Evolutionary conservation across 1,140 invertebrate species (phyloP).

Genomic region (Armadillidium nasatum): DNA sequence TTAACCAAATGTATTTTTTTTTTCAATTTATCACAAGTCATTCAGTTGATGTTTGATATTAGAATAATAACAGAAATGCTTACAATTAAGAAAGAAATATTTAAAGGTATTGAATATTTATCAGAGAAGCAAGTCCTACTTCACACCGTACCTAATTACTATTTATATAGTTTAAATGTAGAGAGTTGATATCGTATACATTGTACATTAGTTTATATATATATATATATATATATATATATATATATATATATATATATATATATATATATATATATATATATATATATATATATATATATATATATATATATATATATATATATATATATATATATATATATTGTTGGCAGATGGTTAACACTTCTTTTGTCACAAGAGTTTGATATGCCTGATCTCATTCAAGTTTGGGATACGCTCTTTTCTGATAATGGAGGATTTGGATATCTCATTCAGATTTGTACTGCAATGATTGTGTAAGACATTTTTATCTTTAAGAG

Average conservation of each 20-base stretch:
- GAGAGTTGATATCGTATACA: too few species aligned
- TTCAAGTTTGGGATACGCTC: constrained; percentile 92
- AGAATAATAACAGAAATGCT: too few species aligned
- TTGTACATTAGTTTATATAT: too few species aligned
- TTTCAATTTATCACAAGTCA: too few species aligned
- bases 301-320: constrained; percentile 2
- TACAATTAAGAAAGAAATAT: too few species aligned
- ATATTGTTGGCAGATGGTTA: constrained; percentile 68
- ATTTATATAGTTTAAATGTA: too few species aligned
- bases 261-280: constrained; percentile 5
- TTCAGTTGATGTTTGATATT: too few species aligned
- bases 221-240: not conserved
- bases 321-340: constrained; percentile 11
- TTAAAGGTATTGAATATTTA: too few species aligned
- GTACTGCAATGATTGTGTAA: constrained; percentile 88
- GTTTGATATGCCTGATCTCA: constrained; percentile 91
- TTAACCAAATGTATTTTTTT: too few species aligned
- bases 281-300: not conserved
- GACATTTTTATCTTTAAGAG: not conserved
- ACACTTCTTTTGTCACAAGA: constrained; percentile 95
- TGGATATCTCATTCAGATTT: constrained; percentile 82
- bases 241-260: not conserved
- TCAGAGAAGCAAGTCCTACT: too few species aligned
- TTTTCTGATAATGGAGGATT: constrained; percentile 85
- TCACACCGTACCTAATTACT: too few species aligned